Percentiles rank a stretch among this genome's conserved stretches.
phyloP scores from a whole-genome alignment of 2,113 vertebrate genomes.

The cat (Felis catus) region F.catus_Fca126_mat1.0 CM031421.1:75463501-75464000 shows the following conservation, averaged over 20 bases:
- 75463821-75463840: background rate
- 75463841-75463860: slow-evolving; percentile 19
- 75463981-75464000: background rate
- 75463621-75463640: background rate
- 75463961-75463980: background rate
- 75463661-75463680: slow-evolving; percentile 15
- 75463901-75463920: background rate
- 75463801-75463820: background rate
- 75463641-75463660: background rate
- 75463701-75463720: background rate
- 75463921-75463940: background rate
- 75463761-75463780: background rate
- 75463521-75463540: background rate
- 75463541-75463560: background rate
- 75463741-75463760: background rate
- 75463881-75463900: background rate
- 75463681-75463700: slow-evolving; percentile 5
- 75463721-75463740: slow-evolving; percentile 10
- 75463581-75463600: background rate
- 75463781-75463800: background rate
- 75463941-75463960: background rate
- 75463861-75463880: background rate
- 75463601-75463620: background rate
- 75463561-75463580: background rate
- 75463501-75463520: background rate